Conservation (phyloP, 1,140 invertebrate species). For the Pseudomyrmex concolor region DNA sequence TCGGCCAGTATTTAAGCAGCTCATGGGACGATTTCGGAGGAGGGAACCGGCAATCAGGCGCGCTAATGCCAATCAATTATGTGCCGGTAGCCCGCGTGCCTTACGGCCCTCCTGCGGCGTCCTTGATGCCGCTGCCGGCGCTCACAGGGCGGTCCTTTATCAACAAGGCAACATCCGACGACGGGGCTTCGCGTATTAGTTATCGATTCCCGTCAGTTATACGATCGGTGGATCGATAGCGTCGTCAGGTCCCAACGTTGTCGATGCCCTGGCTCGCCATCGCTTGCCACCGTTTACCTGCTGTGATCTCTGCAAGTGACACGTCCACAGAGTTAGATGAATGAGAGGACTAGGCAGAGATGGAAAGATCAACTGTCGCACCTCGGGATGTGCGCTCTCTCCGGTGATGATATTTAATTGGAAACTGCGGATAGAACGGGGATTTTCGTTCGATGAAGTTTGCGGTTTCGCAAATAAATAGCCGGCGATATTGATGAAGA, state of each 20-base stretch:
- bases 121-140: slow-evolving; percentile 43
- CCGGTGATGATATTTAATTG: slow-evolving; percentile 54
- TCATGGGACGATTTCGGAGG: slow-evolving; percentile 57
- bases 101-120: slow-evolving; percentile 46
- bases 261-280: slow-evolving; percentile 20
- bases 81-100: slow-evolving; percentile 65
- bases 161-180: slow-evolving; percentile 58
- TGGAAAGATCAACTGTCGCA: slow-evolving; percentile 59
- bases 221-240: slow-evolving; percentile 53
- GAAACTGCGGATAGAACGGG: slow-evolving; percentile 10
- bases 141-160: slow-evolving; percentile 49
- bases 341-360: slow-evolving; percentile 10
- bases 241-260: not conserved
- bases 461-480: slow-evolving; percentile 18
- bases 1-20: slow-evolving; percentile 53
- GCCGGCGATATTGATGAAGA: not conserved
- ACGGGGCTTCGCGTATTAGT: slow-evolving; percentile 46
- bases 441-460: not conserved
- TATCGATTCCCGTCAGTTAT: slow-evolving; percentile 54
- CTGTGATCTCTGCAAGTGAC: slow-evolving; percentile 57
- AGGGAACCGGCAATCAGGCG: slow-evolving; percentile 75
- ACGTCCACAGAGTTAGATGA: slow-evolving; percentile 44
- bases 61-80: slow-evolving; percentile 81
- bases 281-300: slow-evolving; percentile 36
- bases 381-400: slow-evolving; percentile 20